A percentile compares a stretch with the other conserved stretches of the same genome.
phyloP scores from a whole-genome alignment of 2,888 invertebrate species.

The Trichopria drosophilae region DNA sequence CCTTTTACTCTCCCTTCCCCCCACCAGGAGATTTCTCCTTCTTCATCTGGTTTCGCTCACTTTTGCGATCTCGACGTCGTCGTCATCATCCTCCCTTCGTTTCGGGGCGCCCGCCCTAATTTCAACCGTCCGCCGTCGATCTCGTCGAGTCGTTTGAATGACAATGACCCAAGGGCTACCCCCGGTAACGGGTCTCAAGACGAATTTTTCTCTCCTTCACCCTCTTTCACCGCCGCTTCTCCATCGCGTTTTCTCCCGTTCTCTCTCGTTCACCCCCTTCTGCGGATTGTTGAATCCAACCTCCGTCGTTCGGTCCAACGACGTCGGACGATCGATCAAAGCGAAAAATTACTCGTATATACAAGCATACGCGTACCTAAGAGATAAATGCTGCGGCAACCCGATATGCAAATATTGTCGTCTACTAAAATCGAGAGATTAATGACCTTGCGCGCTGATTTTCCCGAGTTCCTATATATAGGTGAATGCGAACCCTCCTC shows the following conservation, averaged over 20 bases:
- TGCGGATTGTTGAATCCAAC: too few relatives aligned
- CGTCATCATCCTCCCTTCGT: conserved; percentile 29
- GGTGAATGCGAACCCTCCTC: neutral
- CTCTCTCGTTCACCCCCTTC: conserved; percentile 8
- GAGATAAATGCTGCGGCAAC: conserved; percentile 47
- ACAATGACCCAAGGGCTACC: conserved; percentile 46
- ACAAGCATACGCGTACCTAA: too few relatives aligned
- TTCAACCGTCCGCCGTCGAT: conserved; percentile 51
- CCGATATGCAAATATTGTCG: conserved; percentile 58
- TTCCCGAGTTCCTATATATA: neutral
- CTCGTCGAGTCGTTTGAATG: conserved; percentile 48
- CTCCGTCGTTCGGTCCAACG: too few relatives aligned
- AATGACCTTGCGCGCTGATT: conserved; percentile 40
- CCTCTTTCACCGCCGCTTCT: conserved; percentile 18
- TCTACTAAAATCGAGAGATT: conserved; percentile 52
- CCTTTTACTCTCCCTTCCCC: conserved; percentile 15
- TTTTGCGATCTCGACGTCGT: too few relatives aligned
- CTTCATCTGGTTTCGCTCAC: too few relatives aligned
- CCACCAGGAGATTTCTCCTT: conserved; percentile 23
- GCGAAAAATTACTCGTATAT: conserved; percentile 40
- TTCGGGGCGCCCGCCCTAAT: conserved; percentile 44
- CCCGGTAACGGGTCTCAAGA: conserved; percentile 34
- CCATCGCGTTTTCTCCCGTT: conserved; percentile 6
- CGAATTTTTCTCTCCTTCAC: conserved; percentile 35
- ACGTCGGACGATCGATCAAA: conserved; percentile 35